Evolutionary conservation across 1,140 invertebrate genomes (phyloP).

Genomic region (Bombus cullumanus): DNA sequence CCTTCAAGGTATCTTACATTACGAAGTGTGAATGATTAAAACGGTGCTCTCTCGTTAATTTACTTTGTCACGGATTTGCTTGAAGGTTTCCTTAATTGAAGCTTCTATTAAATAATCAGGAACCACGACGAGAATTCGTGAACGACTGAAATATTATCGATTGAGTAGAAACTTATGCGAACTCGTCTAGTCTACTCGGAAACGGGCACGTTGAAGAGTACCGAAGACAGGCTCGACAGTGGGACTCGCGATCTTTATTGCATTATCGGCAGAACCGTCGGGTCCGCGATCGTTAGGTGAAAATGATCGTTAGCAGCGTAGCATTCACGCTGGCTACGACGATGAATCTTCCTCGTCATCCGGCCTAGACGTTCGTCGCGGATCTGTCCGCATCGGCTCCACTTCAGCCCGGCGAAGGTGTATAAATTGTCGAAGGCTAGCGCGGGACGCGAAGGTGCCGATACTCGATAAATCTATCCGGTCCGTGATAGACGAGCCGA

Average conservation of each 20-base stretch:
- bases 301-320: conserved; percentile 49
- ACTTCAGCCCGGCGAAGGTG: conserved; percentile 59
- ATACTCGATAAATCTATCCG: conserved; percentile 77
- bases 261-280: conserved; percentile 44
- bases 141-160: conserved; percentile 21
- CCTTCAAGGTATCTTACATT: background rate
- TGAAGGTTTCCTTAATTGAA: background rate
- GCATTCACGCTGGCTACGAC: conserved; percentile 15
- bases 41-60: background rate
- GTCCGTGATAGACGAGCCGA: conserved; percentile 74
- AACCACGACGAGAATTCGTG: too few species aligned
- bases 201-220: conserved; percentile 15
- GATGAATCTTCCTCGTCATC: conserved; percentile 57
- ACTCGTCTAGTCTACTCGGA: background rate
- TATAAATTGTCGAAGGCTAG: conserved; percentile 71
- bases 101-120: background rate
- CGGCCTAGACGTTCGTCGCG: conserved; percentile 54
- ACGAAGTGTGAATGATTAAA: background rate
- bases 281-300: conserved; percentile 46
- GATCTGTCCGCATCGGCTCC: conserved; percentile 32
- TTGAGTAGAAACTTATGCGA: background rate
- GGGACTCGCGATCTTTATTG: conserved; percentile 34
- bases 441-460: conserved; percentile 72
- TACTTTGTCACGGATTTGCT: too few species aligned
- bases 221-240: conserved; percentile 29